A percentile compares a stretch with the other conserved stretches of the same genome.
phyloP scores from a whole-genome alignment of 2,888 invertebrate species.

The Drosophila quasianomalipes region DNA sequence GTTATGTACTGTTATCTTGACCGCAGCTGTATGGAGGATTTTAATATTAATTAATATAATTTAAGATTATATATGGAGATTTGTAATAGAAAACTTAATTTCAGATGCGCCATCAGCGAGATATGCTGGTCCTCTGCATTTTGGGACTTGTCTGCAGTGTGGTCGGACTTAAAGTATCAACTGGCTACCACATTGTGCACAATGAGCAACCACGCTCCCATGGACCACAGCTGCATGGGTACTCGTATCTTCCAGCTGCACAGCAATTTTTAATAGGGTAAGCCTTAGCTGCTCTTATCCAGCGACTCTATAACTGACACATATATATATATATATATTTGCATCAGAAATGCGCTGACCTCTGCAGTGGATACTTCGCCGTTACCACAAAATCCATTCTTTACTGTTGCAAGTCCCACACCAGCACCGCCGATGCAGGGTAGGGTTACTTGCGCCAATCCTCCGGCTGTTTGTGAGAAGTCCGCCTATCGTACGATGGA shows the following conservation, averaged over 20 bases:
- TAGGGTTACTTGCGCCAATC: slow-evolving; percentile 73
- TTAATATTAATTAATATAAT: neutral
- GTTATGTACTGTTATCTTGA: neutral
- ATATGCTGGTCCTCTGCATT: slow-evolving; percentile 49
- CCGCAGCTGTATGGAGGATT: neutral
- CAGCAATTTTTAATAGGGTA: slow-evolving; percentile 61
- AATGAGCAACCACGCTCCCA: slow-evolving; percentile 57
- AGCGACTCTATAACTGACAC: neutral
- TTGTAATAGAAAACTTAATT: slow-evolving; percentile 15
- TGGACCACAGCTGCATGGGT: slow-evolving; percentile 49
- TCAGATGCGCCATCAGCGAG: slow-evolving; percentile 40
- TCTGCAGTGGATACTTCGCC: slow-evolving; percentile 62
- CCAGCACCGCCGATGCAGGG: slow-evolving; percentile 66
- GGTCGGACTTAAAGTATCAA: slow-evolving; percentile 67
- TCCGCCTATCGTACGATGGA: slow-evolving; percentile 91
- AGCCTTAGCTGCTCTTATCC: neutral
- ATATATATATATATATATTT: neutral
- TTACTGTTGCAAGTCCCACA: slow-evolving; percentile 13
- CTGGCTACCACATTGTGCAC: slow-evolving; percentile 80
- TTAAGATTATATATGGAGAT: neutral
- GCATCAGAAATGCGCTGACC: slow-evolving; percentile 63
- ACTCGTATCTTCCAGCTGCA: slow-evolving; percentile 58
- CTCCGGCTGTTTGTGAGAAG: slow-evolving; percentile 81
- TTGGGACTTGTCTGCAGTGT: slow-evolving; percentile 37
- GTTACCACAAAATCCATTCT: slow-evolving; percentile 74